Base-by-base conservation (phyloP, 2,888 invertebrate genomes). In the Acanthococcus lagerstroemiae region DNA sequence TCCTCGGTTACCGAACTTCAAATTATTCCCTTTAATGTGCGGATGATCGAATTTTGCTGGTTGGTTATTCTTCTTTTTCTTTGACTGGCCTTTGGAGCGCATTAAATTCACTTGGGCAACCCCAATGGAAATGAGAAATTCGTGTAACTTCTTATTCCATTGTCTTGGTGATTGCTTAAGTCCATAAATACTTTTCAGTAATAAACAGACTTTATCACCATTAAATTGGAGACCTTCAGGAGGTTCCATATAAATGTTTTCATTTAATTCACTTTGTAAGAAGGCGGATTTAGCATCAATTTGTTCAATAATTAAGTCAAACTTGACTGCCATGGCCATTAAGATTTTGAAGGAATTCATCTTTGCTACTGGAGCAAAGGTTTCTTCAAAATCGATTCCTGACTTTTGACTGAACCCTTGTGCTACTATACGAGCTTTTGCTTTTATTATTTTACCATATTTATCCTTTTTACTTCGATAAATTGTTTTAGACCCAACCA, bases 341-440 rank as follows among this genome's bases (percentile, higher is more conserved):
- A 37, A 37, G 3, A 37, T 37, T 37, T n/a, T 37, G n/a, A 37
- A 37, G n/a, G 12, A 15, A 2, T 2, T 15, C 37, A 37, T 37
- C n/a, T 37, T 37, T 2, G 37, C 37, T 2, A 37, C 37, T 15
- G 37, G 73, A 48, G 74, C 72, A 63, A 72, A 75, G 1, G 72
- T 73, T 65, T 74, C 72, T 25, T 72, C 68, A 68, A 72, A 74
- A 67, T 73, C 72, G 30, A 71, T 65, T 6, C 71, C 72, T 46
- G 66, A 69, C 65, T 71, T 63, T 61, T 74, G 73, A 3, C 67
- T 68, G 58, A 71, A 74, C 30, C 73, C 73, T 21, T 71, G 60
- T 9, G 70, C 73, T 7, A 73, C 73, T 22, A 74, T 66, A 21
- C 74, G 63, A 12, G 74, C 73, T 61, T 72, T 73, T 30, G 69